phyloP scores from a whole-genome alignment of 1,140 invertebrate genomes.

The Rhynchophorus ferrugineus region DNA sequence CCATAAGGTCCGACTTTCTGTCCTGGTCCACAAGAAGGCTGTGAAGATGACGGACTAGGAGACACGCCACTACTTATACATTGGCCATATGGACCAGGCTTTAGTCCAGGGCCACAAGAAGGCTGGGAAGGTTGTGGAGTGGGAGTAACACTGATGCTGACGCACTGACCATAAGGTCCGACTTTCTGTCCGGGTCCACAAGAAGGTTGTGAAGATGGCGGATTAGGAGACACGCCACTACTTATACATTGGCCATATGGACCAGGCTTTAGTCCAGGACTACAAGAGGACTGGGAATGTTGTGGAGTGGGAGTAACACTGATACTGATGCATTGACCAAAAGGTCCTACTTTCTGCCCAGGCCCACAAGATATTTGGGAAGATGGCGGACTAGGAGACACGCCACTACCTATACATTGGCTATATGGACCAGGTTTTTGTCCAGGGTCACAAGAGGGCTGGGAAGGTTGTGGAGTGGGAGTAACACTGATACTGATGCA shows the following conservation, averaged over 20 bases:
- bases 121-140: background rate
- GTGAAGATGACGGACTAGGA: background rate
- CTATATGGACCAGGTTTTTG: background rate
- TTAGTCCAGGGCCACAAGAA: background rate
- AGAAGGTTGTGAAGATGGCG: background rate
- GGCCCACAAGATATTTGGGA: background rate
- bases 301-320: background rate
- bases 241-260: background rate
- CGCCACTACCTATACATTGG: background rate
- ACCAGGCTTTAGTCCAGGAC: background rate
- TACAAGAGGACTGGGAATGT: background rate
- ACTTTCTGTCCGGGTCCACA: background rate
- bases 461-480: background rate
- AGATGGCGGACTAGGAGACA: background rate
- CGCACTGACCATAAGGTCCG: background rate
- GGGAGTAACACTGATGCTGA: background rate
- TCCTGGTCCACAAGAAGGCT: background rate
- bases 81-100: background rate
- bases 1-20: background rate
- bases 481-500: background rate
- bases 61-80: background rate
- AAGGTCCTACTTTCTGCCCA: background rate
- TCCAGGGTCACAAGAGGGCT: background rate
- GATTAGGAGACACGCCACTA: background rate
- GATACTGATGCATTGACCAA: background rate